Base-by-base conservation (phyloP, 2,113 vertebrate species). In the Oreocharis arfaki region DNA sequence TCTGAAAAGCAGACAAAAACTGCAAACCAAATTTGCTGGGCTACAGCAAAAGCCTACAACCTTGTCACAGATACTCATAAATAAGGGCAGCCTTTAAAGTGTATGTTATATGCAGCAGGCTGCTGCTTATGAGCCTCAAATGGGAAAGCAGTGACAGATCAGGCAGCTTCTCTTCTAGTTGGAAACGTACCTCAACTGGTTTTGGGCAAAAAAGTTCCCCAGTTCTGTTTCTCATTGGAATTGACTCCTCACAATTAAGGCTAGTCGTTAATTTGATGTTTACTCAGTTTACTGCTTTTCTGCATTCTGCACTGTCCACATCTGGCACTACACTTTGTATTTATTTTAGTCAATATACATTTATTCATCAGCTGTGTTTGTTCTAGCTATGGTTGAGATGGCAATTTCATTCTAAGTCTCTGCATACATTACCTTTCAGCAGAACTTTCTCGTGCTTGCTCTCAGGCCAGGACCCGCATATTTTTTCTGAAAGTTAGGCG, bases 221-320 rank as follows among this genome's bases (percentile, higher is more conserved):
- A 91, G 60, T 60, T 84, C 83, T 91, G 52, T 60, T 89, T 91
- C 91, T 90, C 60, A 49, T 20, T 91, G 81, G 44, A 92, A 89
- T 4, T 30, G 44, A 68, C 41, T 84, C 52, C 35, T 91, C 64
- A 75, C 44, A 94, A 71, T 87, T 75, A 75, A 82, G 80, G 27
- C 24, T 94, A 91, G 79, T 71, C 44, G 49, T 87, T 78, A 80
- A 87, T 68, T 77, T 85, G 61, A 49, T 79, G 57, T 82, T 96
- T 96, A 82, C 53, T 56, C 39, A 75, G 42, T 92, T 90, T 90
- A 70, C 60, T 37, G 77, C n/a, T 46, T 76, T 77, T 84, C 86
- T 92, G 70, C 55, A 53, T 88, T 28, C 56, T 44, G 52, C 52
- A 61, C 67, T 56, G 80, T 33, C 87, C 77, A 55, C 60, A 73